These are phyloP conservation scores for Syngnathus rostellatus DNA, from an alignment of 2,797 vertebrate species.

Conservation along the genomic window DNA sequence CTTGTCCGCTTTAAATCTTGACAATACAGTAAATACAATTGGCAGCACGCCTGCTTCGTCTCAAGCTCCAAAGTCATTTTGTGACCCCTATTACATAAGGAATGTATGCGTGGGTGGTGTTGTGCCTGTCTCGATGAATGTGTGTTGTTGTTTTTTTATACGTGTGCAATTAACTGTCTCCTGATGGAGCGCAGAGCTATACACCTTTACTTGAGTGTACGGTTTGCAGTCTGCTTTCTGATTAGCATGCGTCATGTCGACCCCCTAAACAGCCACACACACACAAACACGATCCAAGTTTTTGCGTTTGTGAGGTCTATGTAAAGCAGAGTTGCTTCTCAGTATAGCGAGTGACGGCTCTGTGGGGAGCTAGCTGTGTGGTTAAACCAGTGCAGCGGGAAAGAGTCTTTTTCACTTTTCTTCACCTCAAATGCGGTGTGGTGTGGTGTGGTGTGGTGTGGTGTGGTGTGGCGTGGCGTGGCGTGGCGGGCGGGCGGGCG, in stretches of 20 bases:
- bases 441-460: too few relatives aligned
- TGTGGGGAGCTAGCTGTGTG: conserved; percentile 35
- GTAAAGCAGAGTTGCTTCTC: conserved; percentile 3
- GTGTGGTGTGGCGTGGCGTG: too few relatives aligned
- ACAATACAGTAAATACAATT: not conserved
- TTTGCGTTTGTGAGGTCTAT: conserved; percentile 11
- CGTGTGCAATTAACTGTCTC: conserved; percentile 24
- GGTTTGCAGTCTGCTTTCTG: conserved; percentile 35
- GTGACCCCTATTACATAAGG: too few relatives aligned
- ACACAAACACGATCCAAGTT: not conserved
- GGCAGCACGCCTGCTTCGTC: conserved; percentile 5
- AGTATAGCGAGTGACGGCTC: conserved; percentile 38
- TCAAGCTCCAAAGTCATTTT: not conserved
- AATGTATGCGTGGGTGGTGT: not conserved
- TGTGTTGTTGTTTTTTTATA: conserved; percentile 7
- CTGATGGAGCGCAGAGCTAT: conserved; percentile 36
- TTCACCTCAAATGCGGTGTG: conserved; percentile 35
- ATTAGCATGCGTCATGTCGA: conserved; percentile 31
- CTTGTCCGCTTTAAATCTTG: conserved; percentile 1
- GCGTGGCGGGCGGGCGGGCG: not conserved
- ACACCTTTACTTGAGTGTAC: conserved; percentile 30
- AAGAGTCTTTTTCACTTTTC: conserved; percentile 51
- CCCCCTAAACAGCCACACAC: not conserved
- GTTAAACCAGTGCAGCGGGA: conserved; percentile 26
- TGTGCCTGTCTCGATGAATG: not conserved